Conservation (phyloP, 2,888 invertebrate genomes). For the Rhimphoctona megacephalus region DNA sequence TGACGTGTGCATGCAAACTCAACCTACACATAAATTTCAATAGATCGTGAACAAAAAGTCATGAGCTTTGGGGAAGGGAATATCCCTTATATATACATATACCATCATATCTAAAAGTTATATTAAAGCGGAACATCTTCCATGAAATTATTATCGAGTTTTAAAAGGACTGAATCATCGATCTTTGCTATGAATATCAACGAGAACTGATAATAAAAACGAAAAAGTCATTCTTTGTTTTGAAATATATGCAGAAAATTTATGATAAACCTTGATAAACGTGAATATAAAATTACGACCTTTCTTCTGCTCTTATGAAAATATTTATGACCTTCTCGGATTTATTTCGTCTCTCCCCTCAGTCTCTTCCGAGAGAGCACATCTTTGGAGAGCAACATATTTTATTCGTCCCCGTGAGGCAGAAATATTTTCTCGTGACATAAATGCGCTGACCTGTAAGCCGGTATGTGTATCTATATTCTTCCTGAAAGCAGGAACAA, state of each 20-base stretch:
- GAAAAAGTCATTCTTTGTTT: background rate
- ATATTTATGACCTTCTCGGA: background rate
- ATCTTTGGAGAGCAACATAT: slow-evolving; percentile 22
- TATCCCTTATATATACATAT: background rate
- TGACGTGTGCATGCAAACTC: slow-evolving; percentile 30
- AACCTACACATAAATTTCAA: background rate
- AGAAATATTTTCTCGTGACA: slow-evolving; percentile 37
- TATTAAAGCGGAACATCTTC: background rate
- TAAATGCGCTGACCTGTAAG: slow-evolving; percentile 44
- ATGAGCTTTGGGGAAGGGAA: background rate
- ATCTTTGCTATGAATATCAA: background rate
- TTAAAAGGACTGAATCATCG: background rate
- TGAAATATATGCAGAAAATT: background rate
- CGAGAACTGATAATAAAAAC: background rate
- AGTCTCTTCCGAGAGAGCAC: slow-evolving; percentile 7
- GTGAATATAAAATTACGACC: slow-evolving; percentile 7
- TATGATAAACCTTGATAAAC: background rate
- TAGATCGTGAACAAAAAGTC: background rate
- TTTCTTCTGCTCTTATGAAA: slow-evolving; percentile 8
- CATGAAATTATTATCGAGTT: background rate
- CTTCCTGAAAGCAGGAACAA: background rate
- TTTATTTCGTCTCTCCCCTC: background rate
- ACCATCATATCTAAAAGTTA: background rate
- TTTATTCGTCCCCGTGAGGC: slow-evolving; percentile 20
- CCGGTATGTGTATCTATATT: slow-evolving; percentile 18